Percentiles rank a stretch among this genome's conserved stretches.
Evolutionary conservation across 2,113 vertebrate species (phyloP).

Genomic region (Trogon surrucura): DNA sequence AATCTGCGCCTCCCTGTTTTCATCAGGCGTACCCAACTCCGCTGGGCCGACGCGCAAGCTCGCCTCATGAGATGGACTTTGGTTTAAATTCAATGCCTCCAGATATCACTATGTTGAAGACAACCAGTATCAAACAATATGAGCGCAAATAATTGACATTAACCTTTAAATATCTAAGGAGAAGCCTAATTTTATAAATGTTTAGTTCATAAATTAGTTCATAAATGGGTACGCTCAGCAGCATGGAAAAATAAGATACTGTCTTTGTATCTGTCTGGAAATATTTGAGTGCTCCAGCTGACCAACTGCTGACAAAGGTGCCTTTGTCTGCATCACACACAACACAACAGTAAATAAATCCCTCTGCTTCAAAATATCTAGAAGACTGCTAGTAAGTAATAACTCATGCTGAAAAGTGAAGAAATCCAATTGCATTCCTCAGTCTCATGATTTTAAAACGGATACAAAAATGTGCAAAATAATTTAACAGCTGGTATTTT

Average conservation of each 20-base stretch:
- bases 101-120: background rate
- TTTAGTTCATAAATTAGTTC: background rate
- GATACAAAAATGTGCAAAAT: background rate
- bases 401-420: background rate
- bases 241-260: background rate
- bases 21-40: background rate
- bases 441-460: background rate
- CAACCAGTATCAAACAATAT: background rate
- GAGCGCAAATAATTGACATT: background rate
- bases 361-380: background rate
- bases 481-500: background rate
- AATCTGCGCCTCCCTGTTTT: background rate
- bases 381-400: background rate
- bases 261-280: background rate
- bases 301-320: background rate
- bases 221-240: background rate
- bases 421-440: background rate
- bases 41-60: too few relatives aligned
- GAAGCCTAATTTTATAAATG: background rate
- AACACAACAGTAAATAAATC: background rate
- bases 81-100: background rate
- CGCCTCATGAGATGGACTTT: background rate
- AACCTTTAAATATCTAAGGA: background rate
- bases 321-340: background rate
- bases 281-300: background rate